Conservation (phyloP, 2,888 invertebrate genomes). For the Anagyrus pseudococci region DNA sequence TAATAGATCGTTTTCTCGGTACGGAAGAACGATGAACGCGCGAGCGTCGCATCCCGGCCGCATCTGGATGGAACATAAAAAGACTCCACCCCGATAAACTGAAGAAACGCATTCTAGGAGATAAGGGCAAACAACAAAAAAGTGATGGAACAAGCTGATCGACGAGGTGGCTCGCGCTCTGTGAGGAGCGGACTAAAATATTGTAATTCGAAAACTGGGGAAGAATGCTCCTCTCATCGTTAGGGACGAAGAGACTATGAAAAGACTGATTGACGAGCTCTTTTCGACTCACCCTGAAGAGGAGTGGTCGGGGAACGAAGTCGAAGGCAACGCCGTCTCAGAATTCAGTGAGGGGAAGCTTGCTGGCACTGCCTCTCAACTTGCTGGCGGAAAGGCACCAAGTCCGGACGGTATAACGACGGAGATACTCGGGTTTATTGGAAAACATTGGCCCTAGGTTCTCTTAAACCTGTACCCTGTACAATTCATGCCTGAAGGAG, state of each 20-base stretch:
- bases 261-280: constrained; percentile 18
- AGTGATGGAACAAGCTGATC: not conserved
- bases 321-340: not conserved
- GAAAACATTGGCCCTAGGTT: constrained; percentile 15
- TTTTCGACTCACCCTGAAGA: constrained; percentile 25
- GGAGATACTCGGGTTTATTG: constrained; percentile 14
- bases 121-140: constrained; percentile 11
- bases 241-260: constrained; percentile 8
- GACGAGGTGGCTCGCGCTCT: constrained; percentile 35
- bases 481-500: no score
- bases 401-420: constrained; percentile 25
- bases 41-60: no score
- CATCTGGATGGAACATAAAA: no score
- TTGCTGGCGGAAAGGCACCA: constrained; percentile 23
- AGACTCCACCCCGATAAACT: no score
- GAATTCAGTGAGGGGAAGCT: constrained; percentile 22
- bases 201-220: constrained; percentile 29
- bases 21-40: no score
- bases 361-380: not conserved
- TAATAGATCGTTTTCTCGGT: no score
- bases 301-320: not conserved
- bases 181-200: constrained; percentile 39
- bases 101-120: no score
- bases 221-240: not conserved
- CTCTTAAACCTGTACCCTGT: no score